Conservation (phyloP, 2,888 invertebrate species). For the Stenchaetothrips biformis region DNA sequence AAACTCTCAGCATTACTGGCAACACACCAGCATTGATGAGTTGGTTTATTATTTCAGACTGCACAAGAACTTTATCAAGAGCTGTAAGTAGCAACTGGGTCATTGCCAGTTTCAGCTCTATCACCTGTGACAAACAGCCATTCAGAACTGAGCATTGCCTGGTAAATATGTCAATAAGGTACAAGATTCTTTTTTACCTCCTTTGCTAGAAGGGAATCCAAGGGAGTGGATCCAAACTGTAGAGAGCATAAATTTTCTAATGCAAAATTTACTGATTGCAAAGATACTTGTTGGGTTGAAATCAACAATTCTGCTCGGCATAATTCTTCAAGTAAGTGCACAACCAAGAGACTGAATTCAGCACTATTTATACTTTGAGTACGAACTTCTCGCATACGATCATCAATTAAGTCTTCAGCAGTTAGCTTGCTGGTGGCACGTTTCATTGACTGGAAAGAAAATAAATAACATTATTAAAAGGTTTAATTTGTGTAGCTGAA, state of each 20-base stretch:
- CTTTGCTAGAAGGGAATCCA: constrained; percentile 31
- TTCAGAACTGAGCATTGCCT: constrained; percentile 34
- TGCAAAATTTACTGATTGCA: constrained; percentile 58
- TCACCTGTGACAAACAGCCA: constrained; percentile 45
- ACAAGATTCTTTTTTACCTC: not conserved
- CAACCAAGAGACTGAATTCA: constrained; percentile 55
- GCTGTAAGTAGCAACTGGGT: constrained; percentile 56
- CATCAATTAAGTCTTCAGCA: constrained; percentile 53
- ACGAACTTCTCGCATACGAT: constrained; percentile 50
- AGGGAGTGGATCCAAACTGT: constrained; percentile 54
- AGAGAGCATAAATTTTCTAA: constrained; percentile 56
- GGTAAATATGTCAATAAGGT: not conserved
- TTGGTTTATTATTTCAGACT: constrained; percentile 46
- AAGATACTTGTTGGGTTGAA: constrained; percentile 44
- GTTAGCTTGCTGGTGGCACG: constrained; percentile 44
- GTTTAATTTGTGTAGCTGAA: not conserved
- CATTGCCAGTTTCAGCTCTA: constrained; percentile 53
- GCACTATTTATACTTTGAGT: constrained; percentile 50
- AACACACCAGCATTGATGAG: constrained; percentile 57
- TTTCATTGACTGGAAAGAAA: not conserved
- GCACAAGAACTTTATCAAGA: constrained; percentile 51
- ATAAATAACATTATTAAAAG: no score
- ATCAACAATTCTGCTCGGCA: constrained; percentile 31
- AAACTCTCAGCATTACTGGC: constrained; percentile 56
- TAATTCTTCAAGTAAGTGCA: constrained; percentile 43